These are phyloP conservation scores for Maconellicoccus hirsutus DNA, from an alignment of 1,140 invertebrate genomes.

Conservation along the genomic window DNA sequence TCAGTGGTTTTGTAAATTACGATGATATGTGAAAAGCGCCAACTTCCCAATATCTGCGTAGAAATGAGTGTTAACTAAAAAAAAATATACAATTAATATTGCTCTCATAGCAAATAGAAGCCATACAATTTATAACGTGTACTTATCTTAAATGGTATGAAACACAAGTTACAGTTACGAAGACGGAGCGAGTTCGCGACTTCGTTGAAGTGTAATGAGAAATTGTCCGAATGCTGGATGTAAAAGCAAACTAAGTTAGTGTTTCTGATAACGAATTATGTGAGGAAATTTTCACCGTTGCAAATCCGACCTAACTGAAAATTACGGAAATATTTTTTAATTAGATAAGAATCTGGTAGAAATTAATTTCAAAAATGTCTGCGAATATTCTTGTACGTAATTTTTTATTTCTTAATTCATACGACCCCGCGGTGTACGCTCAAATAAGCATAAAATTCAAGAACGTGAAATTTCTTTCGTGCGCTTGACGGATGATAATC, in stretches of 20 bases:
- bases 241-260: not conserved
- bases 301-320: not conserved
- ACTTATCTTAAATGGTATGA: not conserved
- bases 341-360: not conserved
- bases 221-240: not conserved
- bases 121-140: not conserved
- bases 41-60: too few species aligned
- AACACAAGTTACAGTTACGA: not conserved
- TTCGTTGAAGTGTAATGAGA: constrained; percentile 8
- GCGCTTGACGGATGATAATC: not conserved
- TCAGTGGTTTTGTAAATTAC: too few species aligned
- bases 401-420: not conserved
- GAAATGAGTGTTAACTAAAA: too few species aligned
- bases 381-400: not conserved
- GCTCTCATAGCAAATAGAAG: not conserved
- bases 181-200: not conserved
- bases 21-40: too few species aligned
- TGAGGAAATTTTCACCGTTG: not conserved
- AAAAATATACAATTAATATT: not conserved
- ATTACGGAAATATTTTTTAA: not conserved
- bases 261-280: not conserved
- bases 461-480: not conserved
- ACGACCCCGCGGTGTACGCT: not conserved
- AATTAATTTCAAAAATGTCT: not conserved
- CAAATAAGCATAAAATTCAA: not conserved